Evolutionary conservation across 2,888 invertebrate species (phyloP), one percentile per base, ranked within the genome.

Genomic region (Drosophila nr. medialis): DNA sequence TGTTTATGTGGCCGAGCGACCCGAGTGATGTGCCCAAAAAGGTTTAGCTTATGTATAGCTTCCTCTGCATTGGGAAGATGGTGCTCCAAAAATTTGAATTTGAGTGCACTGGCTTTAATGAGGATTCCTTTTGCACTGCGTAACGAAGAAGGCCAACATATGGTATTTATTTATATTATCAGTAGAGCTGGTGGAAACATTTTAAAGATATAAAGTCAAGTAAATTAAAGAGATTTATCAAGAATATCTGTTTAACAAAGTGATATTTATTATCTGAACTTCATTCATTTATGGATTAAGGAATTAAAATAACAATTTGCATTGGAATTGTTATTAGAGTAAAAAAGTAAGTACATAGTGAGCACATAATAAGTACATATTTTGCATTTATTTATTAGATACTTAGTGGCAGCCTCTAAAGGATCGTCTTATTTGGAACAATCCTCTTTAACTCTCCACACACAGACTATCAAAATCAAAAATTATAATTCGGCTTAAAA

Each of bases 1-100:
- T 84, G 82, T 89, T 85, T 85, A 85, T 85, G 87, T 77, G 64
- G 36, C 62, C 64, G 18, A 54, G 63, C 77, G 42, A 69, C 38
- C 60, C 60, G 64, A 70, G 42, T 64, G 73, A 80, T 72, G 80
- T 75, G 67, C 69, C 55, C 54, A 45, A 51, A 38, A 56, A 64
- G 49, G 54, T 42, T 42, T 49, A n/a, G 13, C 32, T 56, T 50
- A 63, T 45, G 58, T 42, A 38, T 49, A n/a, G 15, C 32, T 56
- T 50, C 49, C 32, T 21, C 60, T 59, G 56, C 38, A 66, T 58
- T 71, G 80, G 55, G 54, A 72, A 80, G 60, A 63, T 68, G 62
- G 13, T 45, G 64, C 40, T 51, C 65, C 60, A 53, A 78, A 80
- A 80, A 65, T 68, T 72, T 54, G 68, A 68, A 72, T 78, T 78